phyloP scores from a whole-genome alignment of 2,113 vertebrate species.

The Pluvianellus socialis region DNA sequence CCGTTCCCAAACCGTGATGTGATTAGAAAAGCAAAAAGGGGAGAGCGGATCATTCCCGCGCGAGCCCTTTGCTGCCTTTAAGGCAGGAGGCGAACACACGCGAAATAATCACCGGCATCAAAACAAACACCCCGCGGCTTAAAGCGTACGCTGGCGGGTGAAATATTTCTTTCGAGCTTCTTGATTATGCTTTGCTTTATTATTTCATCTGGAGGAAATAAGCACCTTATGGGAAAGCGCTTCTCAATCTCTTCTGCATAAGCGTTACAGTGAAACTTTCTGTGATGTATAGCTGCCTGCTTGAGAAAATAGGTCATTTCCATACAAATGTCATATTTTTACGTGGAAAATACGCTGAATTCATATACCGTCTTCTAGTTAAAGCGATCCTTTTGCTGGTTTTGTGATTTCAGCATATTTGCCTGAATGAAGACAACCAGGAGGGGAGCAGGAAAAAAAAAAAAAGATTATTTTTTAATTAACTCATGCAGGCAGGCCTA shows the following conservation, averaged over 20 bases:
- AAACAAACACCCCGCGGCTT: neutral
- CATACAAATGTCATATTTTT: constrained; percentile 34
- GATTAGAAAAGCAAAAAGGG: neutral
- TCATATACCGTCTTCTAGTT: neutral
- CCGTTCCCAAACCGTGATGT: neutral
- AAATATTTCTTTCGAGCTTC: neutral
- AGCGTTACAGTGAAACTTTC: neutral
- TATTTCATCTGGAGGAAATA: neutral
- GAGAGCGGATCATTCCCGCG: neutral
- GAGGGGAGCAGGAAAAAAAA: neutral
- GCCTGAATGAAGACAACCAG: neutral
- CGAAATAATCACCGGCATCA: neutral
- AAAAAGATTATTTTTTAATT: constrained; percentile 13
- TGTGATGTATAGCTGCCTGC: constrained; percentile 29
- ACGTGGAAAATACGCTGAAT: constrained; percentile 53
- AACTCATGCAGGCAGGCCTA: neutral
- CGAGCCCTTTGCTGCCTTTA: neutral
- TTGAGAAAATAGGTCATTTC: constrained; percentile 53
- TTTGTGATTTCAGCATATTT: constrained; percentile 42
- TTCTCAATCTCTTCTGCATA: constrained; percentile 22
- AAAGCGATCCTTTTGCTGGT: neutral
- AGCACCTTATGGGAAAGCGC: constrained; percentile 5
- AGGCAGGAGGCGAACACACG: neutral
- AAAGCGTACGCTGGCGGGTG: neutral
- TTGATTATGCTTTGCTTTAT: neutral